Conservation (phyloP, 1,140 invertebrate genomes). For the Temnothorax longispinosus region DNA sequence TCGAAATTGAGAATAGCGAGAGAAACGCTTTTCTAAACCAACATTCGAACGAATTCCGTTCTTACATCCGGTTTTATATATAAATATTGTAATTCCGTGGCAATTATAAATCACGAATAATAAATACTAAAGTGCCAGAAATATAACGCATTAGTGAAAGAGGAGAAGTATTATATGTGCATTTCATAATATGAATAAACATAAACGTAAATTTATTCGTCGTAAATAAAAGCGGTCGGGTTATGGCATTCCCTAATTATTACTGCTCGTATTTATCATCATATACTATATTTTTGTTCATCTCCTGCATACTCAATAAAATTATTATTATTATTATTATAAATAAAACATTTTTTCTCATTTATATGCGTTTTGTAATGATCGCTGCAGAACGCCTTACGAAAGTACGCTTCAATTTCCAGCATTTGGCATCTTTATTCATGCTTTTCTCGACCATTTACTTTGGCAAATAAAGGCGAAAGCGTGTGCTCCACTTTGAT, state of each 20-base stretch:
- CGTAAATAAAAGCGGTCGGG: neutral
- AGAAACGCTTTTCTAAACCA: neutral
- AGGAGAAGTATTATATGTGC: neutral
- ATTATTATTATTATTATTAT: neutral
- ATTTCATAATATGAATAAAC: conserved; percentile 6
- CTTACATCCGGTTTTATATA: neutral
- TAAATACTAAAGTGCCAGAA: conserved; percentile 1
- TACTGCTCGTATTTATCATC: neutral
- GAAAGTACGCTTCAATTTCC: neutral
- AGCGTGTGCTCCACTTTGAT: conserved; percentile 30
- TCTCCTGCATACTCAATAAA: neutral
- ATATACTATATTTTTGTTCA: neutral
- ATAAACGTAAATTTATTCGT: neutral
- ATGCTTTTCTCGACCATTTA: neutral
- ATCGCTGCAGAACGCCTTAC: neutral
- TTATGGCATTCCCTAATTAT: neutral
- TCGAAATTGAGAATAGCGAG: neutral
- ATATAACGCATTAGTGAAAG: neutral
- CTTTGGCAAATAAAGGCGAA: conserved; percentile 13
- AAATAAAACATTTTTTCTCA: neutral
- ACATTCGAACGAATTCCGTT: neutral
- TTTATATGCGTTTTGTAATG: neutral
- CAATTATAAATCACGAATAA: neutral
- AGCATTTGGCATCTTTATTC: neutral
- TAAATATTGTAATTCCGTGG: neutral